Base-by-base conservation (phyloP, 2,797 vertebrate species). In the Champsocephalus gunnari region DNA sequence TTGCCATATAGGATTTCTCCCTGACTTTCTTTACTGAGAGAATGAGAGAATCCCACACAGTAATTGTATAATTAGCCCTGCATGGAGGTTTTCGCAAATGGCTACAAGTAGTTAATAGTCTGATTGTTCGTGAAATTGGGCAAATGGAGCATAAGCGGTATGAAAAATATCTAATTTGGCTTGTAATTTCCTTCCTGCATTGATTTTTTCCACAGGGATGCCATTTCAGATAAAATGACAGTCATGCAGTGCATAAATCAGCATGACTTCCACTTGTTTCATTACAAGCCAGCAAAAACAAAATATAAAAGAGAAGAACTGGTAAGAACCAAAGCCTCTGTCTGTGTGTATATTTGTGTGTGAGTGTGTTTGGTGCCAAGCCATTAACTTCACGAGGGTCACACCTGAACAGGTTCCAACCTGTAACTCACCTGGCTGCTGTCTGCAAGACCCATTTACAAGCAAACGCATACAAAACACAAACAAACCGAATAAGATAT, bases 331-430 rank as follows among this genome's bases (percentile, higher is more conserved):
- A 41, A 44, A 28, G 32, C 41, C 8, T 70, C 48, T 49, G 28
- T 56, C 8, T 55, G 38, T 54, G 5, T 63, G 32, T 16, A 12
- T 53, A 3, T 38, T 49, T 43, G 56, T 58, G 32, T 57, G 13
- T 71, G 43, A 60, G 47, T 17, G 55, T 53, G 43, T 50, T 53
- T 38, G 47, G 16, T 51, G 51, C 60, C 14, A 28, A 34, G 43
- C 24, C 21, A 73, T 61, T 65, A 71, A 63, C 60, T 77, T 72
- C 47, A 74, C 5, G 32, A 21, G 66, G 80, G 70, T 87, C 74
- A 82, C 75, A 89, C 69, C 82, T 75, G 53, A 84, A 88, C 92
- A 92, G 71, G 94, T 90, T 88, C 79, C 66, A 84, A 82, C 93
- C 69, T n/a, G 92, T 75, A 73, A 55, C 77, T 76, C 64, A 73